Evolutionary conservation across 2,797 vertebrate genomes (phyloP), one percentile per base, ranked within the genome.

Genomic region (Lepus oiostolus): DNA sequence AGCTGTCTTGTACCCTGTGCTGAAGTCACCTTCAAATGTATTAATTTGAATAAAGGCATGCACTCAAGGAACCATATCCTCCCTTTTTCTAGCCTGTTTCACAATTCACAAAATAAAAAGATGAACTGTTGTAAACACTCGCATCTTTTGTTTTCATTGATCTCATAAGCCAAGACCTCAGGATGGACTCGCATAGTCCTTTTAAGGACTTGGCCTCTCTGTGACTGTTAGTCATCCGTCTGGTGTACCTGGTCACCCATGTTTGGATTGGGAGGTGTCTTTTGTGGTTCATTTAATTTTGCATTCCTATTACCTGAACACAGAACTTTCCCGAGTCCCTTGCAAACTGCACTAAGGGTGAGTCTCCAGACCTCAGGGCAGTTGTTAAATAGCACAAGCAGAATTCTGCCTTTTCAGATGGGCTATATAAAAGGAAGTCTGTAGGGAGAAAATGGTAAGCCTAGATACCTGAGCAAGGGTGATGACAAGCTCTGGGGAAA

Each of bases 401-500:
- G 42, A 92, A 90, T 79, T 96, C 54, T 70, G 42, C 71, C 77
- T 91, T 95, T 65, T 28, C 47, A 24, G 62, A 30, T 67, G 60
- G 71, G 16, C 11, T 81, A 5, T 58, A 75, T 63, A 68, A 90
- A 83, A 50, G 54, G 54, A 87, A 84, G 58, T 77, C 85, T 95
- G 76, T 38, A 72, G 67, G 62, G 79, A 63, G 24, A 97, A 75
- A 91, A 88, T 81, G 35, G 85, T 80, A 76, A 95, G n/a, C 62
- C 75, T 86, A 81, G 89, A 86, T 94, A 95, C 90, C 93, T 96
- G 94, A 94, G 89, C 65, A 96, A 94, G 52, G 42, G 32, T 13
- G 93, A 95, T 95, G 96, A 96, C 94, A 94, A 62, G 79, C 82
- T 95, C 72, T 94, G 93, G 77, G 74, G 71, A 90, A 62, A 58